phyloP scores from a whole-genome alignment of 2,113 vertebrate species.

The Petrocephalus microphthalmus region DNA sequence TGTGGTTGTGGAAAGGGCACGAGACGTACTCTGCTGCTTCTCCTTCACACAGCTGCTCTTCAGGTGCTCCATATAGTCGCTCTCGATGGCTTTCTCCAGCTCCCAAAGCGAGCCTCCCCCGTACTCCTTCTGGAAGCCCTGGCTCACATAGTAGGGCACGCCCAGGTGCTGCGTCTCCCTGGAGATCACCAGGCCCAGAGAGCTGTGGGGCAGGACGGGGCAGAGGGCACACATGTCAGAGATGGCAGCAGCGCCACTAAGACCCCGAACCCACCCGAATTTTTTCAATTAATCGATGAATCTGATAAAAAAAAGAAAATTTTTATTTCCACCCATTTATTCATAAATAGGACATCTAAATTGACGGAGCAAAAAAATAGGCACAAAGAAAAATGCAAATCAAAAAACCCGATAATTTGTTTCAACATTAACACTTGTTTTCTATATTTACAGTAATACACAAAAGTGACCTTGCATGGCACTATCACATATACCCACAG shows the following conservation, averaged over 20 bases:
- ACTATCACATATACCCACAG: too few species aligned
- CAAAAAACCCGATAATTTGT: too few species aligned
- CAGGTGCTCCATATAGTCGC: constrained; percentile 87
- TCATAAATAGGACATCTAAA: too few species aligned
- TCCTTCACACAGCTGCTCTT: constrained; percentile 96
- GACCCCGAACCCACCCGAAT: neutral
- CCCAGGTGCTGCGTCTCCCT: constrained; percentile 90
- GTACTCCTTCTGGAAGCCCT: constrained; percentile 84
- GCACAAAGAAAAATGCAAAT: too few species aligned
- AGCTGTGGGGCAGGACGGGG: constrained; percentile 53
- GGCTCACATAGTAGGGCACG: constrained; percentile 89
- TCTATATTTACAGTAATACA: too few species aligned
- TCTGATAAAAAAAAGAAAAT: too few species aligned
- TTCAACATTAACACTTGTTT: too few species aligned
- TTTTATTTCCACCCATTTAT: too few species aligned
- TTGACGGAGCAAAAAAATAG: too few species aligned
- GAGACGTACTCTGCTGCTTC: constrained; percentile 88
- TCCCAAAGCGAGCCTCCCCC: constrained; percentile 73
- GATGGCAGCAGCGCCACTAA: neutral
- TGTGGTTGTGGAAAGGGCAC: neutral
- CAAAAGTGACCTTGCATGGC: too few species aligned
- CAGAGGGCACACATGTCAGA: neutral
- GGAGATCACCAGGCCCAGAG: constrained; percentile 80
- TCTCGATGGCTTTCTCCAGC: constrained; percentile 85
- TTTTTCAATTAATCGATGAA: too few species aligned